Evolutionary conservation across 2,888 invertebrate genomes (phyloP), one percentile per base, ranked within the genome.

Genomic region (Poecilus cupreus): DNA sequence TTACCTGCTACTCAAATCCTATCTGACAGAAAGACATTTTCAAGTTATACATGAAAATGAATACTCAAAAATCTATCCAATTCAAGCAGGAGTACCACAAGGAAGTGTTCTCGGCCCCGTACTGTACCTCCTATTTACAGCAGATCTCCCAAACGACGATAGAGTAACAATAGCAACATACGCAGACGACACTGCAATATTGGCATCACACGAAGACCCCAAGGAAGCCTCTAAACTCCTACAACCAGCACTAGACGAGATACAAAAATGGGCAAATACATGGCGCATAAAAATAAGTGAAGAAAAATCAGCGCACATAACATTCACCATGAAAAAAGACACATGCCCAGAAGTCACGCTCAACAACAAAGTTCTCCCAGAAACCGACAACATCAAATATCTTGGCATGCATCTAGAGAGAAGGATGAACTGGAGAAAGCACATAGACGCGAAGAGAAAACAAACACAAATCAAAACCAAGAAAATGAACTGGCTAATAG

Each of bases 61-160:
- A 11, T 46, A 46, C 46, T 46, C 8, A 13, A 46, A 46, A 46
- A 8, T 80, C 39, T 20, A 57, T 24, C 68, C 39, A 20, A 82
- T 82, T 16, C 0, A 64, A 60, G 78, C 82, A 8, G 82, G 82
- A 3, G 83, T 84, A 18, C 83, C 83, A n/a, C 84, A 84, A 54
- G 83, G 84, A 20, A 84, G 82, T 46, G 81, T 82, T 8, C 80
- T 83, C 1, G 82, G 83, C 13, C 83, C 84, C 16, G 46, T 81
- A 10, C 51, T 83, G 11, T 84, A 82, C 51, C 46, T 46, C 6
- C 39, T 83, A n/a, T 83, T 77, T 49, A 84, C 83, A 11, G 70
- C 82, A 43, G 83, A 84, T 37, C 57, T 84, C 20, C 83, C 82
- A 6, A 80, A 37, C n/a, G 26, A 32, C 11, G 37, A 82, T 54